These are phyloP conservation scores for Meriones unguiculatus DNA, from an alignment of 2,113 vertebrate species.

Conservation along the genomic window DNA sequence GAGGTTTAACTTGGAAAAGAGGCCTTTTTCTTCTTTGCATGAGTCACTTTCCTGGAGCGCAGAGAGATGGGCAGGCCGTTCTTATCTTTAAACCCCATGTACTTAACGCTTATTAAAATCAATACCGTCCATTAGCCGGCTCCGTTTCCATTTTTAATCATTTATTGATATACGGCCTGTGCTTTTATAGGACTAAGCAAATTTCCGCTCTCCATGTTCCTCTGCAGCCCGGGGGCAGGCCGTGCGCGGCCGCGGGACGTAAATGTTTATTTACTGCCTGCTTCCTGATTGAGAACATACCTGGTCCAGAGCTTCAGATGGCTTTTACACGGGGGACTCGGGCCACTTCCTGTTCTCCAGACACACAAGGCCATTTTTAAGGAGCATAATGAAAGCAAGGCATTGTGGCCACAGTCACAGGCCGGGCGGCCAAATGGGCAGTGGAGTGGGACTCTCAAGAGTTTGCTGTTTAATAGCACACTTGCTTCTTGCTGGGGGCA, in stretches of 20 bases:
- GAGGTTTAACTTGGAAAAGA: conserved; percentile 29
- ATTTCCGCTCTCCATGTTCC: conserved; percentile 90
- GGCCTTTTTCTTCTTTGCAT: not conserved
- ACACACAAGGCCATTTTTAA: conserved; percentile 84
- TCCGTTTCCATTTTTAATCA: conserved; percentile 90
- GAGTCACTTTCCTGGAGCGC: conserved; percentile 59
- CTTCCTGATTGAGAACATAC: conserved; percentile 91
- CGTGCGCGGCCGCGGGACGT: conserved; percentile 87
- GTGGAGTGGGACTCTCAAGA: not conserved
- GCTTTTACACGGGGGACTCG: conserved; percentile 89
- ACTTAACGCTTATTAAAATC: conserved; percentile 91
- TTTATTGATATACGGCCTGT: conserved; percentile 90
- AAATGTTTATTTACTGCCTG: conserved; percentile 93
- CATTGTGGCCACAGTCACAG: conserved; percentile 84
- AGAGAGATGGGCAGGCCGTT: conserved; percentile 77
- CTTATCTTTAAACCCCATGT: conserved; percentile 88
- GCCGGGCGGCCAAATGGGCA: conserved; percentile 43
- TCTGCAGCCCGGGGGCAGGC: conserved; percentile 88
- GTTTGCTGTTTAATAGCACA: not conserved
- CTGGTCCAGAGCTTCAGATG: conserved; percentile 89
- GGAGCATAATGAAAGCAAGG: conserved; percentile 87
- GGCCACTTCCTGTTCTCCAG: conserved; percentile 90
- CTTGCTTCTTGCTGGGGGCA: not conserved
- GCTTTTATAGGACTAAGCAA: conserved; percentile 92
- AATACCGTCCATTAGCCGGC: conserved; percentile 90